Percentiles rank a stretch among this genome's conserved stretches.
These are phyloP conservation scores for Percopsis transmontana DNA, from an alignment of 2,113 vertebrate genomes.

Conservation along the genomic window DNA sequence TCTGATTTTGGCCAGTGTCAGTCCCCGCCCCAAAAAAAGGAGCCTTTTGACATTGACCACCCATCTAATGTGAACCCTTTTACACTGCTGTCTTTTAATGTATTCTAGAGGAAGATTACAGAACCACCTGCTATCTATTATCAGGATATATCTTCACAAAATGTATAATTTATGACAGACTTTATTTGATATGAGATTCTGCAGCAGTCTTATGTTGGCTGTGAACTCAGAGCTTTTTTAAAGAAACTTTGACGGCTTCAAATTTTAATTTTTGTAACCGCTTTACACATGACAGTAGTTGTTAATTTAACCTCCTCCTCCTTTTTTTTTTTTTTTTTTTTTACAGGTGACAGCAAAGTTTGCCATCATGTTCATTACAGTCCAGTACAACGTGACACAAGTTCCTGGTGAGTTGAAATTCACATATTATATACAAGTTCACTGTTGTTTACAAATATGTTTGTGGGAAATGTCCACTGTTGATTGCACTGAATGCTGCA, in stretches of 20 bases:
- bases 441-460: neutral
- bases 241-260: neutral
- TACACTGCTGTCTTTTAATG: too few relatives aligned
- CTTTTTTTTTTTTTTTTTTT: conserved; percentile 25
- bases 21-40: too few relatives aligned
- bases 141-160: neutral
- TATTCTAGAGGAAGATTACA: too few relatives aligned
- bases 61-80: neutral
- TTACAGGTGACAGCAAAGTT: conserved; percentile 80
- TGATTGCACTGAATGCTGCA: neutral
- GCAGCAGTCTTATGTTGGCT: neutral
- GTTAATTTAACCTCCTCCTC: neutral
- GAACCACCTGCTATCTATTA: too few relatives aligned
- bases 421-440: neutral
- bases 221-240: neutral
- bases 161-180: neutral
- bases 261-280: too few relatives aligned
- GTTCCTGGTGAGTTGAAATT: conserved; percentile 69
- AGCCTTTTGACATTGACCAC: too few relatives aligned
- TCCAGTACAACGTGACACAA: conserved; percentile 86
- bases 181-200: neutral
- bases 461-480: neutral
- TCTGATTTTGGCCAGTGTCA: conserved; percentile 6
- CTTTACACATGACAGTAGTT: neutral
- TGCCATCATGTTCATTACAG: conserved; percentile 83